Evolutionary conservation across 2,888 invertebrate genomes (phyloP).

Genomic region (Idaea dimidiata): DNA sequence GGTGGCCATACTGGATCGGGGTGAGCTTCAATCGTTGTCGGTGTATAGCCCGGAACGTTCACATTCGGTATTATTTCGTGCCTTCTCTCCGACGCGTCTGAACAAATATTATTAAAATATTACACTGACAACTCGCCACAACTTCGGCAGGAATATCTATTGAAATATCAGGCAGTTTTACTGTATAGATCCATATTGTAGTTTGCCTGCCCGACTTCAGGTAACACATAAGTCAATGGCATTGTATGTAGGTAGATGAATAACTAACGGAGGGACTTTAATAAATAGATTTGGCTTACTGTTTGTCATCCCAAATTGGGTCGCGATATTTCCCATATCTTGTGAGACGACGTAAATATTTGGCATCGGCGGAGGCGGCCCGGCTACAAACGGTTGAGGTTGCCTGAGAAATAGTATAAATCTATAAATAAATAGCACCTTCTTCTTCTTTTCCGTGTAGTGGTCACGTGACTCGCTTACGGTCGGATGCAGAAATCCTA

Average conservation of each 20-base stretch:
- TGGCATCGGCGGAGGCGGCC: not conserved
- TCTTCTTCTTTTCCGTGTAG: too few relatives aligned
- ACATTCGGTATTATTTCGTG: not conserved
- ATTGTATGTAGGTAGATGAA: too few relatives aligned
- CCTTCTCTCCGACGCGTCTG: not conserved
- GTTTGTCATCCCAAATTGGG: not conserved
- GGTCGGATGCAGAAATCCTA: too few relatives aligned
- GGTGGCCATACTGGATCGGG: constrained; percentile 19
- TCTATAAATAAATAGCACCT: too few relatives aligned
- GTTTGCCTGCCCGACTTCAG: too few relatives aligned
- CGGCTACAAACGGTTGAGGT: not conserved
- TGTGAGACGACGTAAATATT: not conserved
- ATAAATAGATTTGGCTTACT: not conserved
- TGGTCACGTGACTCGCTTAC: too few relatives aligned
- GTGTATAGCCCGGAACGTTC: constrained; percentile 7
- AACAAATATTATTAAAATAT: not conserved
- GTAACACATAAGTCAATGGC: too few relatives aligned
- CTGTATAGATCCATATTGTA: too few relatives aligned
- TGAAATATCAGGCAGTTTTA: too few relatives aligned
- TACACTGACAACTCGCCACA: too few relatives aligned
- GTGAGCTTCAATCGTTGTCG: constrained; percentile 10
- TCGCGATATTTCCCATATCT: not conserved
- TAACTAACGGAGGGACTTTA: too few relatives aligned
- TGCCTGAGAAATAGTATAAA: not conserved
- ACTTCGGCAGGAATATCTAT: too few relatives aligned